Base-by-base conservation (phyloP, 2,888 invertebrate genomes). In the Adelognathus sp. region DNA sequence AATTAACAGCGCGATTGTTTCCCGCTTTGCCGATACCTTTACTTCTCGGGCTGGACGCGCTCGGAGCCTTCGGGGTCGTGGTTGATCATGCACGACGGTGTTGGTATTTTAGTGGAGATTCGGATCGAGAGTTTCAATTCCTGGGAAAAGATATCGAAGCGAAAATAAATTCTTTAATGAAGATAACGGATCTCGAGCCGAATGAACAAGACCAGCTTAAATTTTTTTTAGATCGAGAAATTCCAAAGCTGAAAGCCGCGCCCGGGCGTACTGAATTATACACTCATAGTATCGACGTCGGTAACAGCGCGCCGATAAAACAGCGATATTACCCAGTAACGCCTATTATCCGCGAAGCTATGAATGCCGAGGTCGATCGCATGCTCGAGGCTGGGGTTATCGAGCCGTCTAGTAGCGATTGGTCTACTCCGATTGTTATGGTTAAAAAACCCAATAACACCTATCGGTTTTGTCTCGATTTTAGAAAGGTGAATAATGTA, bases 391-490 rank as follows among this genome's bases (percentile, higher is more conserved):
- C 4, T 0, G 41, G 41, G 3, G 5, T 41, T 6, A 41, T 41
- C 41, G 41, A 41, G 5, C 16, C 41, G 0, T 41, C 41, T 4
- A 41, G 1, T 41, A 41, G 41, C 6, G 14, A 41, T 16, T 41
- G 41, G 16, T 41, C 41, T 0, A 41, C 74, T 2, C 75, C 70
- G 3, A 70, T 81, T 1, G 69, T 82, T 0, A 69, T 82, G 36
- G 64, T 80, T 0, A 61, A 50, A 14, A 82, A 82, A 24, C 74
- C 76, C 1, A 81, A 76, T 24, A 41, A 44, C 1, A 66, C 61
- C 1, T 76, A 76, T 24, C 39, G 76, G 7, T 77, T 82, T 18
- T 81, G 80, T 21, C 24, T 83, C 1, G 82, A 83, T 16, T 81
- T 81, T 24, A 52, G 81, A 0, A 54, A 80, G n/a, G 73, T 82